Conservation (phyloP, 2,113 vertebrate species). For the Colossoma macropomum region DNA sequence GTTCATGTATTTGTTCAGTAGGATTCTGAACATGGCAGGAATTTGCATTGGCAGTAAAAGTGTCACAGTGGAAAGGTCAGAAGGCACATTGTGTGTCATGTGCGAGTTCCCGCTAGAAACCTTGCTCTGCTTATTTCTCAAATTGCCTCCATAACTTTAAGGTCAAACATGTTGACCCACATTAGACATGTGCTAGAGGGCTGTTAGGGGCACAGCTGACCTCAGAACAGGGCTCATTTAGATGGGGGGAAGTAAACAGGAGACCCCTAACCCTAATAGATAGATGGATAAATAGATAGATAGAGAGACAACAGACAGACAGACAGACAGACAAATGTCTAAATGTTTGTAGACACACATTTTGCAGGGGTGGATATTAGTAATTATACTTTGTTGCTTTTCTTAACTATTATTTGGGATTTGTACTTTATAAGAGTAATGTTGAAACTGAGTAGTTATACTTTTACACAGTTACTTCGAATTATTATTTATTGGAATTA, state of each 20-base stretch:
- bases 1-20: background rate
- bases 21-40: conserved; percentile 18
- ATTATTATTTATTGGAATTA: too few relatives aligned
- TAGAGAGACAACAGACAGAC: background rate
- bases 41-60: conserved; percentile 44
- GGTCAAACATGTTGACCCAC: conserved; percentile 48
- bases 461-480: too few relatives aligned
- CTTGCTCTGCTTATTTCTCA: conserved; percentile 45
- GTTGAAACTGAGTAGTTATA: too few relatives aligned
- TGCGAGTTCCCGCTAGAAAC: conserved; percentile 24
- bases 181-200: conserved; percentile 27
- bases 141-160: conserved; percentile 41
- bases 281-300: background rate
- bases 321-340: background rate
- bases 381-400: too few relatives aligned
- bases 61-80: conserved; percentile 44
- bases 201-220: conserved; percentile 36
- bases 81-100: conserved; percentile 34
- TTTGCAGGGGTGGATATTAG: too few relatives aligned
- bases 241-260: conserved; percentile 33
- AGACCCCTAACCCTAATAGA: background rate
- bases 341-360: too few relatives aligned
- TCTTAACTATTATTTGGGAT: too few relatives aligned
- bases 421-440: too few relatives aligned
- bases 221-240: background rate